Evolutionary conservation across 2,113 vertebrate genomes (phyloP).

Genomic region (Trochalopteron elliotii): DNA sequence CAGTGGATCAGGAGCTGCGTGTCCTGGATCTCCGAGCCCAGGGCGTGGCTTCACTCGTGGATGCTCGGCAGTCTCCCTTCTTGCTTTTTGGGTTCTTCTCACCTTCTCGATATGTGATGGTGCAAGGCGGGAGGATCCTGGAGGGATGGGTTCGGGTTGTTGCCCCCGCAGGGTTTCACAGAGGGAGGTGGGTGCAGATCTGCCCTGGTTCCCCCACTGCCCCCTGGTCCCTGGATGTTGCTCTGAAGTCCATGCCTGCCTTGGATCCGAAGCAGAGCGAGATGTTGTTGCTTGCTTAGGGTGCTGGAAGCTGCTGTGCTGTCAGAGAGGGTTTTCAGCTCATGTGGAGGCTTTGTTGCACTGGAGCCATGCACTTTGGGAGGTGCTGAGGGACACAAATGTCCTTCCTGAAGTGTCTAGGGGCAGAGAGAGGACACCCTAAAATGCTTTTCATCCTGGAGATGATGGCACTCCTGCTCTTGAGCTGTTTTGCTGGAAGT

Average conservation of each 20-base stretch:
- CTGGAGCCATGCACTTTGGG: not conserved
- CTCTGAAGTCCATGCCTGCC: fast-evolving
- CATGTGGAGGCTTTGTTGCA: fast-evolving
- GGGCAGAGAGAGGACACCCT: not conserved
- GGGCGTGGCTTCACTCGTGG: not conserved
- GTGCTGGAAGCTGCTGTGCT: not conserved
- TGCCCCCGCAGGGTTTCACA: fast-evolving
- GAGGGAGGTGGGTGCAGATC: not conserved
- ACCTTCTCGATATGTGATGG: fast-evolving
- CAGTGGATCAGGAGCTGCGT: fast-evolving
- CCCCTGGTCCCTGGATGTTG: fast-evolving
- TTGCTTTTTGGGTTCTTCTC: not conserved
- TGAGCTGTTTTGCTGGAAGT: not conserved
- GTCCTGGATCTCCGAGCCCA: not conserved
- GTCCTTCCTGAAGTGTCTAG: not conserved
- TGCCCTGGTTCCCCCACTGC: fast-evolving
- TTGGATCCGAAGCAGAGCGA: fast-evolving
- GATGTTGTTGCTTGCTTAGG: not conserved
- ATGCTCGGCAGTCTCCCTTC: not conserved
- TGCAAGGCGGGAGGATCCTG: fast-evolving
- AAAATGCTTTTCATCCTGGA: not conserved
- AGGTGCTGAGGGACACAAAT: not conserved
- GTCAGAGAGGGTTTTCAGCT: not conserved
- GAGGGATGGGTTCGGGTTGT: not conserved
- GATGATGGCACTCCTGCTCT: fast-evolving